Percentiles rank a stretch among this genome's conserved stretches.
phyloP scores from a whole-genome alignment of 1,140 invertebrate genomes.

The Achatina immaculata region DNA sequence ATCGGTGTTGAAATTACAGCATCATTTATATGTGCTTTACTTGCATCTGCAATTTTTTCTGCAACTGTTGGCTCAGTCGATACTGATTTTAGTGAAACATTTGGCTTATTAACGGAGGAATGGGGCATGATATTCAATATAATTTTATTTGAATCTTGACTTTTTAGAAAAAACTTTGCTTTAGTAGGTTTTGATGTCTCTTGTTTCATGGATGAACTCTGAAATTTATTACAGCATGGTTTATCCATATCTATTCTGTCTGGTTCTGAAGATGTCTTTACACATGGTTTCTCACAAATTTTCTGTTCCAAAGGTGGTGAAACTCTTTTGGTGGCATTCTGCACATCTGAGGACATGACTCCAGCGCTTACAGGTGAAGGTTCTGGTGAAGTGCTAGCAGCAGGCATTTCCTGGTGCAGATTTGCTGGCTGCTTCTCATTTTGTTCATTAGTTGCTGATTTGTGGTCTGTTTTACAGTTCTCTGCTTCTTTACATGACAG shows the following conservation, averaged over 20 bases:
- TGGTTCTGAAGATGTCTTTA: not conserved
- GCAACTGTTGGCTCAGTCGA: not conserved
- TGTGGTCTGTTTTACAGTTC: not conserved
- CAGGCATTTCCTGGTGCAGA: not conserved
- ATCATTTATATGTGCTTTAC: not conserved
- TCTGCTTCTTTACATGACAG: not conserved
- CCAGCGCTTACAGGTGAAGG: not conserved
- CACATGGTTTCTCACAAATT: not conserved
- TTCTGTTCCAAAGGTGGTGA: not conserved
- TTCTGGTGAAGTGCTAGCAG: not conserved
- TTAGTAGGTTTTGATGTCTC: not conserved
- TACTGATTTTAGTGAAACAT: not conserved
- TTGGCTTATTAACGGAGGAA: not conserved
- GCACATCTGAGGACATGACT: not conserved
- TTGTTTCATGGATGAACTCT: not conserved
- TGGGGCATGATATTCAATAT: not conserved
- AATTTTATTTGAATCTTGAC: not conserved
- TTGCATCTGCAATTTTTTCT: not conserved
- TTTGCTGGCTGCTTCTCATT: not conserved
- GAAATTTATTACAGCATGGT: not conserved
- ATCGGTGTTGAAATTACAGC: slow-evolving; percentile 53
- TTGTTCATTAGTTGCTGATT: not conserved
- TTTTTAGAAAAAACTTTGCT: not conserved
- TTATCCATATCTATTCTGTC: not conserved
- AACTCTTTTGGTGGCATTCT: not conserved